Conservation (phyloP, 2,888 invertebrate genomes). For the Ptilodon capucinus region DNA sequence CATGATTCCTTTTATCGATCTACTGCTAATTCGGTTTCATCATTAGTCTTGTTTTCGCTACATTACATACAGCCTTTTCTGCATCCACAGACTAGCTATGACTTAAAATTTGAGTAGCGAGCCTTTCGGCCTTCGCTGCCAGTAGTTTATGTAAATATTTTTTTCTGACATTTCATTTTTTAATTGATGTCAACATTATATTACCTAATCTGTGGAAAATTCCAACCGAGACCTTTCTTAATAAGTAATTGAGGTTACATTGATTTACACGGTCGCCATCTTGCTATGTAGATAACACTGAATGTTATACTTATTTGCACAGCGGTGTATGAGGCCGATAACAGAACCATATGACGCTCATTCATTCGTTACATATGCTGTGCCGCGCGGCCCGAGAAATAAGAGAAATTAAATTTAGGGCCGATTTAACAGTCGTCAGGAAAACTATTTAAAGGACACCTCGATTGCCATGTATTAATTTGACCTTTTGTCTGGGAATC, state of each 20-base stretch:
- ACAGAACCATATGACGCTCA: conserved; percentile 51
- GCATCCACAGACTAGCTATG: too few relatives aligned
- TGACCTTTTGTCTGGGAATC: too few relatives aligned
- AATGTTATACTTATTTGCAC: conserved; percentile 70
- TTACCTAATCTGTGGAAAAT: conserved; percentile 64
- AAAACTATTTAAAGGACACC: too few relatives aligned
- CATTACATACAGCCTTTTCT: too few relatives aligned
- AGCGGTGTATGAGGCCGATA: conserved; percentile 52
- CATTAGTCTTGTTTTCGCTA: too few relatives aligned
- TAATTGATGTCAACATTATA: conserved; percentile 6
- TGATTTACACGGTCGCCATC: conserved; percentile 73
- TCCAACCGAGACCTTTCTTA: conserved; percentile 73
- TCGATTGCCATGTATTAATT: too few relatives aligned
- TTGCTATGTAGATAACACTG: conserved; percentile 61
- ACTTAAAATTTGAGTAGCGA: too few relatives aligned
- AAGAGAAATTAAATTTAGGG: conserved; percentile 7
- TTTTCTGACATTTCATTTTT: not conserved
- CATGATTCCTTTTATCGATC: not conserved
- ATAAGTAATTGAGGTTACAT: conserved; percentile 77
- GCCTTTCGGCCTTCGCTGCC: too few relatives aligned
- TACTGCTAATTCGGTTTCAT: not conserved
- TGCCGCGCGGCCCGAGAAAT: conserved; percentile 8
- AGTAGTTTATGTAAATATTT: not conserved
- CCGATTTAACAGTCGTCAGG: too few relatives aligned
- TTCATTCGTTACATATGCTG: conserved; percentile 38